These are phyloP conservation scores for Agrotis clavis DNA, from an alignment of 2,888 invertebrate species.

Conservation along the genomic window DNA sequence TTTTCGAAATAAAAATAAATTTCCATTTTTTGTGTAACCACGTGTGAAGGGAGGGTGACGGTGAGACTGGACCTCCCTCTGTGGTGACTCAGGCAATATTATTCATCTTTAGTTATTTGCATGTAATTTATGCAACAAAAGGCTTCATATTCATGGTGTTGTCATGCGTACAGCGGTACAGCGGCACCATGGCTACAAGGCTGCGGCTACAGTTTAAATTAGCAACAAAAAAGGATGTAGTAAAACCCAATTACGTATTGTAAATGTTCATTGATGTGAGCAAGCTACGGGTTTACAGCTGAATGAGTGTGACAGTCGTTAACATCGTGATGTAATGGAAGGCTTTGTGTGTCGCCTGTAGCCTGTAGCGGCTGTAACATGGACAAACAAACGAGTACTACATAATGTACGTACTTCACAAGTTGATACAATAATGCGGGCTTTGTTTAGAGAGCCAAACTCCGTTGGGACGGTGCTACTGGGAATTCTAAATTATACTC, in stretches of 20 bases:
- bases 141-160: conserved; percentile 68
- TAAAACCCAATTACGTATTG: conserved; percentile 12
- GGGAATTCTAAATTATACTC: background rate
- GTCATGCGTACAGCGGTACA: conserved; percentile 27
- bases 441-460: conserved; percentile 7
- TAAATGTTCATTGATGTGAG: conserved; percentile 1
- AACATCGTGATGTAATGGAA: conserved; percentile 1
- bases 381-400: background rate
- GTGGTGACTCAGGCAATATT: conserved; percentile 21
- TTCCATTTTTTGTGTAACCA: conserved; percentile 60
- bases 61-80: conserved; percentile 9
- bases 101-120: conserved; percentile 46
- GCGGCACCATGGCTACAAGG: conserved; percentile 25
- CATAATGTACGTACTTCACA: background rate
- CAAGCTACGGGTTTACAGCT: background rate
- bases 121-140: conserved; percentile 66
- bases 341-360: conserved; percentile 9
- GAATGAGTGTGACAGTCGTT: background rate
- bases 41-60: conserved; percentile 40
- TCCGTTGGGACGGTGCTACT: background rate
- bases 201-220: conserved; percentile 35
- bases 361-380: no score
- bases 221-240: conserved; percentile 24
- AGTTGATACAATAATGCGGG: background rate
- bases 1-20: conserved; percentile 70